phyloP scores from a whole-genome alignment of 2,888 invertebrate genomes.

The Drosophila falleni region DNA sequence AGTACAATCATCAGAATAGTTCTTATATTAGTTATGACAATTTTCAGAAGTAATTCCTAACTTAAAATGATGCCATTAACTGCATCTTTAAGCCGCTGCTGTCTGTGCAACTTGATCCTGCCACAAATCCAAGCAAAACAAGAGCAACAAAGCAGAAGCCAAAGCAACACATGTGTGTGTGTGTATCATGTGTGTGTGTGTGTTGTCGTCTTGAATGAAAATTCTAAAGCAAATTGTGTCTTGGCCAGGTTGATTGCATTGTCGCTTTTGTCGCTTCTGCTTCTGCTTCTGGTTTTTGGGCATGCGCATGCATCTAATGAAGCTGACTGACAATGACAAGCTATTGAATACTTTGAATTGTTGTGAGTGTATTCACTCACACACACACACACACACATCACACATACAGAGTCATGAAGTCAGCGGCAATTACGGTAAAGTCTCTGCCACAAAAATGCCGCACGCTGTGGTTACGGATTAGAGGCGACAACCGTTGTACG shows the following conservation, averaged over 20 bases:
- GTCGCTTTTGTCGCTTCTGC: background rate
- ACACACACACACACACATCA: constrained; percentile 17
- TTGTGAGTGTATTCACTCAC: constrained; percentile 5
- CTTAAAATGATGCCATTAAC: constrained; percentile 1
- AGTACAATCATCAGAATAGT: background rate
- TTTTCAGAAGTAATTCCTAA: background rate
- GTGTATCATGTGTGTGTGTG: background rate
- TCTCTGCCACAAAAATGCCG: constrained; percentile 42
- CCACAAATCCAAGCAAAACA: constrained; percentile 34
- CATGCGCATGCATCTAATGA: constrained; percentile 50
- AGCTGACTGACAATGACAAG: constrained; percentile 31
- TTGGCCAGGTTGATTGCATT: constrained; percentile 14
- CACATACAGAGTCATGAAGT: constrained; percentile 70
- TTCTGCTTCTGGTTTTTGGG: no score
- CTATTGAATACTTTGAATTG: constrained; percentile 14
- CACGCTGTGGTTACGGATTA: constrained; percentile 67
- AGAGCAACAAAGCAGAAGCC: constrained; percentile 17
- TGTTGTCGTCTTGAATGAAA: constrained; percentile 24
- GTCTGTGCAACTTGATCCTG: constrained; percentile 26
- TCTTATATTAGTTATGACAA: background rate
- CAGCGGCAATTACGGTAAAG: constrained; percentile 75
- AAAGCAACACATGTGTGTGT: constrained; percentile 5
- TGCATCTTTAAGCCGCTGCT: background rate
- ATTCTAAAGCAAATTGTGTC: constrained; percentile 1
- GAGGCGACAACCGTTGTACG: constrained; percentile 14